Conservation (phyloP, 2,113 vertebrate species). For the Gymnarchus niloticus region DNA sequence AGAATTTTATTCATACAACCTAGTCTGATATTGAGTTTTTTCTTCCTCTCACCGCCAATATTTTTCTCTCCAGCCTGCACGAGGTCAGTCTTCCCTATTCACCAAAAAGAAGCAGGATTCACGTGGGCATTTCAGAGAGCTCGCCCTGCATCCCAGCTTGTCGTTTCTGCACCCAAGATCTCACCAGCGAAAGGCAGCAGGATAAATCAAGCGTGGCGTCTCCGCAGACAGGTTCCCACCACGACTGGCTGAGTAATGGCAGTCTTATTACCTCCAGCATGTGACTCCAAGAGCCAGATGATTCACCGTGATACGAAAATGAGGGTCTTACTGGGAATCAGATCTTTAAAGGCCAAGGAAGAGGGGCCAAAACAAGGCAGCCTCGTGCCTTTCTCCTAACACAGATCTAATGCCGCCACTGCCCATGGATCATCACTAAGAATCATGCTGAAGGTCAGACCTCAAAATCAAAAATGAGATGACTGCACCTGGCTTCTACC, state of each 20-base stretch:
- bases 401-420: neutral
- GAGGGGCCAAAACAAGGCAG: neutral
- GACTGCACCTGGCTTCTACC: neutral
- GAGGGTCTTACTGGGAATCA: neutral
- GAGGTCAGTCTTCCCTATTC: neutral
- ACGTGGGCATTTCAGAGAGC: neutral
- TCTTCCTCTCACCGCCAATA: neutral
- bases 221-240: neutral
- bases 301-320: neutral
- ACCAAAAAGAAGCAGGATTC: neutral
- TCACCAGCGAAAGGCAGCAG: neutral
- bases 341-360: neutral
- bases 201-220: neutral
- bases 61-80: neutral
- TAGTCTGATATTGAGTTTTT: too few species aligned
- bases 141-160: neutral
- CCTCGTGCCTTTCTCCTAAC: neutral
- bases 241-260: neutral
- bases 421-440: neutral
- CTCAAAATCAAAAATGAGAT: neutral
- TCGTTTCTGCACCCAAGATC: neutral
- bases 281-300: neutral
- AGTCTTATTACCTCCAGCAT: too few species aligned
- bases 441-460: neutral
- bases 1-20: neutral